Conservation (phyloP, 2,888 invertebrate genomes). For the Drosophila hamatofila region DNA sequence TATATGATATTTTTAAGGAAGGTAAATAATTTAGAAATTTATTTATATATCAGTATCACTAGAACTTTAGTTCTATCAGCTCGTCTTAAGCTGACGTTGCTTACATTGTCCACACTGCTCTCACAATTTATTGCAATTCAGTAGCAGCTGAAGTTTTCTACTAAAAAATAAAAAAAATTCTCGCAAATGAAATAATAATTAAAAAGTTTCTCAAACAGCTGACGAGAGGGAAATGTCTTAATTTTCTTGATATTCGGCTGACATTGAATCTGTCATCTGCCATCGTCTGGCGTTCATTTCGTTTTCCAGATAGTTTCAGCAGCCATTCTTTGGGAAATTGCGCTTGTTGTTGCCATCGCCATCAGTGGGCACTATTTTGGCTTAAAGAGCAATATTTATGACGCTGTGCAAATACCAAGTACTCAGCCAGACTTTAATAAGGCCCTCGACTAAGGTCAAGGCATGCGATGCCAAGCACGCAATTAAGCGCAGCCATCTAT, state of each 20-base stretch:
- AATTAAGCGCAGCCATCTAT: constrained; percentile 63
- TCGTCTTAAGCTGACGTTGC: not conserved
- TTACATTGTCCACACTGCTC: not conserved
- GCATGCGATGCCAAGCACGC: constrained; percentile 36
- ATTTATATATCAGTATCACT: not conserved
- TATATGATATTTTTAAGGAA: too few species aligned
- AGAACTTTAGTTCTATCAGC: not conserved
- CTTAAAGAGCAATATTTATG: constrained; percentile 44
- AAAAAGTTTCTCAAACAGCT: constrained; percentile 39
- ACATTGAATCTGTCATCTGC: not conserved
- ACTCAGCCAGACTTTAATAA: constrained; percentile 25
- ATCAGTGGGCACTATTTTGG: constrained; percentile 13
- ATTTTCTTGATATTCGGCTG: constrained; percentile 16
- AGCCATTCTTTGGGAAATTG: constrained; percentile 19
- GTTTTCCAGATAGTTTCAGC: constrained; percentile 10
- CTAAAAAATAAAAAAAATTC: not conserved
- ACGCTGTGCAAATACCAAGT: constrained; percentile 26
- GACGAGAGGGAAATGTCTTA: constrained; percentile 3
- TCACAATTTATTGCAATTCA: not conserved
- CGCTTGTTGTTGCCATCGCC: constrained; percentile 25
- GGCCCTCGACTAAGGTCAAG: constrained; percentile 43
- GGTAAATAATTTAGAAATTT: not conserved
- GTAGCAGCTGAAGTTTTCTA: not conserved
- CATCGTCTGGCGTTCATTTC: not conserved
- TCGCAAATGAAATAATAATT: constrained; percentile 40